A percentile compares a stretch with the other conserved stretches of the same genome.
These are phyloP conservation scores for Leptinotarsa haldemani DNA, from an alignment of 2,888 invertebrate species.

Conservation along the genomic window DNA sequence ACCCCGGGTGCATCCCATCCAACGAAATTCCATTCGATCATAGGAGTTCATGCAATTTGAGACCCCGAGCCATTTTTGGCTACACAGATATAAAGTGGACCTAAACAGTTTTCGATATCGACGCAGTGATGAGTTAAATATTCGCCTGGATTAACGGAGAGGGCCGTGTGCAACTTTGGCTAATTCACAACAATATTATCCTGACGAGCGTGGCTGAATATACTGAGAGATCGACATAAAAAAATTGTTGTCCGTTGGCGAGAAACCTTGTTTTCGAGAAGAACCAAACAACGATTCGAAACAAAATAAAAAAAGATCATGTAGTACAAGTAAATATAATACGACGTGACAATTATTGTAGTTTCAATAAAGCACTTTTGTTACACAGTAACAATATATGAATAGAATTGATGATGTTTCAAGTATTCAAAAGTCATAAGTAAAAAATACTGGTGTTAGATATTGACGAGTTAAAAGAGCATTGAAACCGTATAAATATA, in stretches of 20 bases:
- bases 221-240: conserved; percentile 15
- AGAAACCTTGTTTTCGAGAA: not conserved
- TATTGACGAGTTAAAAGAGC: no score
- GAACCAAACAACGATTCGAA: not conserved
- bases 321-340: no score
- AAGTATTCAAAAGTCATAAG: no score
- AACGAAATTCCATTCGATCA: not conserved
- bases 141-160: conserved; percentile 45
- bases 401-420: no score
- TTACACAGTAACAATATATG: no score
- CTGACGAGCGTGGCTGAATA: conserved; percentile 23
- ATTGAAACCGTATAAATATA: no score
- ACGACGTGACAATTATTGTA: no score
- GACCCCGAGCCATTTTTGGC: conserved; percentile 41
- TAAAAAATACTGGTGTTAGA: no score
- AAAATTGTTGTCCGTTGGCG: not conserved
- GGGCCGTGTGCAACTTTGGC: conserved; percentile 54
- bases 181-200: conserved; percentile 46
- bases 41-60: conserved; percentile 33
- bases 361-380: no score
- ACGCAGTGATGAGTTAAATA: conserved; percentile 49
- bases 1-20: not conserved
- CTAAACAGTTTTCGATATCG: conserved; percentile 48
- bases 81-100: conserved; percentile 50
- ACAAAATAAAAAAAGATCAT: no score